These are phyloP conservation scores for Xenopus borealis DNA, from an alignment of 2,113 vertebrate species.

Conservation along the genomic window DNA sequence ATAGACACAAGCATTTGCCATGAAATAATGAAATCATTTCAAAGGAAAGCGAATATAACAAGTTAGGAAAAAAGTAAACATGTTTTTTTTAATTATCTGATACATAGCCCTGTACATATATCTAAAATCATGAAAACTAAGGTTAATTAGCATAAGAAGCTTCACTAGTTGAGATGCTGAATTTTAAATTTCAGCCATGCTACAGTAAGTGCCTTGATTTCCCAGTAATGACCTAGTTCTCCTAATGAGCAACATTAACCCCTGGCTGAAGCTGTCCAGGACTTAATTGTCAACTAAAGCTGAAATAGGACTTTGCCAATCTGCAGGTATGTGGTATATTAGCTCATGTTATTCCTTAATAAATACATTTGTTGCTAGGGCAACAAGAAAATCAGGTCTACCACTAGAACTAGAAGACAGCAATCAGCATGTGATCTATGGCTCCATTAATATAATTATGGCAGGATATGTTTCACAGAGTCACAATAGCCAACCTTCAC, in stretches of 20 bases:
- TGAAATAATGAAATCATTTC: slow-evolving; percentile 86
- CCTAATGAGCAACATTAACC: slow-evolving; percentile 99
- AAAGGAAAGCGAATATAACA: slow-evolving; percentile 80
- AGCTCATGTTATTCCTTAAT: slow-evolving; percentile 88
- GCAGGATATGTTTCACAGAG: no score
- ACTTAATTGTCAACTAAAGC: slow-evolving; percentile 98
- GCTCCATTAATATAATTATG: no score
- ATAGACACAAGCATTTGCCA: slow-evolving; percentile 89
- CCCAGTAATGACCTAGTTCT: slow-evolving; percentile 99
- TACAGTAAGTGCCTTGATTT: slow-evolving; percentile 98
- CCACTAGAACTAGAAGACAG: slow-evolving; percentile 35
- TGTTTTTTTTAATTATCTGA: slow-evolving; percentile 89
- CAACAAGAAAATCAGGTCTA: slow-evolving; percentile 71
- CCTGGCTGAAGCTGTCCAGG: slow-evolving; percentile 99
- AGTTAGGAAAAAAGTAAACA: slow-evolving; percentile 87
- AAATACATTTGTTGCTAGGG: slow-evolving; percentile 88
- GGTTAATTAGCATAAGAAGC: slow-evolving; percentile 99
- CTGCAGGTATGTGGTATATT: slow-evolving; percentile 93
- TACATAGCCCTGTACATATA: slow-evolving; percentile 85
- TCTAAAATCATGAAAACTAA: slow-evolving; percentile 81
- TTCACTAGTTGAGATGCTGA: slow-evolving; percentile 89
- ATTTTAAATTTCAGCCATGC: slow-evolving; percentile 87
- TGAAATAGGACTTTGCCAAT: slow-evolving; percentile 84
- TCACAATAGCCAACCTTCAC: no score
- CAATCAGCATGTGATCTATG: no score